phyloP scores from a whole-genome alignment of 2,888 invertebrate species.

The Lagria hirta region DNA sequence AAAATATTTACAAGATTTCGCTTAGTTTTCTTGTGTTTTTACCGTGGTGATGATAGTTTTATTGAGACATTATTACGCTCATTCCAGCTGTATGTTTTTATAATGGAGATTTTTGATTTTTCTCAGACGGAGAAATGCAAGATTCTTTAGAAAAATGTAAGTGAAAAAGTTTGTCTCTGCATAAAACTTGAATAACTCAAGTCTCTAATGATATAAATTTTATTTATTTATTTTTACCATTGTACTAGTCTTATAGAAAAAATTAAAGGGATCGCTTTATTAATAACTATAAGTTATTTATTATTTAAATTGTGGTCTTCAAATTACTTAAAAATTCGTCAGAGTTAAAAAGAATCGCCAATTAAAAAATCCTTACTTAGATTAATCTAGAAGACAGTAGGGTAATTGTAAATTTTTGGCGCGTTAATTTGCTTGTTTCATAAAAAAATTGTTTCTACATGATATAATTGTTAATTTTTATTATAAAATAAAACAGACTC shows the following conservation, averaged over 20 bases:
- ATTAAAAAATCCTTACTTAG: conserved; percentile 10
- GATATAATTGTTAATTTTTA: conserved; percentile 27
- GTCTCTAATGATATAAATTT: conserved; percentile 14
- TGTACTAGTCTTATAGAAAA: conserved; percentile 25
- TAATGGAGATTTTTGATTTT: too few species aligned
- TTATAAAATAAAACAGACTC: conserved; percentile 30
- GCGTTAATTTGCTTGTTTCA: conserved; percentile 17
- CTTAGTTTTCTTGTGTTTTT: conserved; percentile 3
- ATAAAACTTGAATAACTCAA: conserved; percentile 7
- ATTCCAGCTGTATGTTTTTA: conserved; percentile 22
- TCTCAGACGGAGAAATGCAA: too few species aligned
- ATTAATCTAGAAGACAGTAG: conserved; percentile 12
- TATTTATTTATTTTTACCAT: conserved; percentile 25
- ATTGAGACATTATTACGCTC: conserved; percentile 14
- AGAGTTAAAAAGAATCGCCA: conserved; percentile 6
- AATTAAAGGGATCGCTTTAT: conserved; percentile 22
- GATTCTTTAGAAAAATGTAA: too few species aligned
- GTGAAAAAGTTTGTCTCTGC: conserved; percentile 10
- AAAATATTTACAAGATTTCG: conserved; percentile 9
- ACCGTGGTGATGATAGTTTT: conserved; percentile 14
- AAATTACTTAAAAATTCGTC: conserved; percentile 9
- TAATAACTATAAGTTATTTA: conserved; percentile 16
- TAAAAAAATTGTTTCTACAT: conserved; percentile 18
- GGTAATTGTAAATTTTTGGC: conserved; percentile 9
- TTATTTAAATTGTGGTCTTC: conserved; percentile 14